Evolutionary conservation across 2,888 invertebrate species (phyloP).

Genomic region (Clistopyga incitator): DNA sequence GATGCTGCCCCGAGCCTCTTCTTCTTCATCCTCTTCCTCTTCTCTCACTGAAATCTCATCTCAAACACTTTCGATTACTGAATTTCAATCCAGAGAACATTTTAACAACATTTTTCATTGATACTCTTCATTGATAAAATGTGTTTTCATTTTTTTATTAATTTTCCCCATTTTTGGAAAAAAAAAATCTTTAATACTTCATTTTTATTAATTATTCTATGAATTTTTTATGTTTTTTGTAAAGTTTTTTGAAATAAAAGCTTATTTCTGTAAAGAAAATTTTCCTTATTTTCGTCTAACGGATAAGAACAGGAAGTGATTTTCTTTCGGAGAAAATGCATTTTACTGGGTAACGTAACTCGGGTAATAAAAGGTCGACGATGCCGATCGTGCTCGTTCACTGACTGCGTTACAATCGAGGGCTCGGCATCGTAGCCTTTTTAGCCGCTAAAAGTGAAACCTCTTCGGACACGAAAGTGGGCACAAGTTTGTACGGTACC

Average conservation of each 20-base stretch:
- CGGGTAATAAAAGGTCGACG: not conserved
- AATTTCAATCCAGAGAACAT: not conserved
- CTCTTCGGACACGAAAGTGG: slow-evolving; percentile 76
- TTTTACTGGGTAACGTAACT: not conserved
- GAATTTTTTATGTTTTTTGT: no score
- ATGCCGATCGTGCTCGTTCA: not conserved
- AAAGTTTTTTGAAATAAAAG: no score
- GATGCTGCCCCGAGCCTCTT: slow-evolving; percentile 9
- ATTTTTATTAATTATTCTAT: no score
- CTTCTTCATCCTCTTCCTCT: slow-evolving; percentile 31
- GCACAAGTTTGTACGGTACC: slow-evolving; percentile 60
- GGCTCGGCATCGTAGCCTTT: not conserved
- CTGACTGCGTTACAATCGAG: slow-evolving; percentile 5
- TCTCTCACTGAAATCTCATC: slow-evolving; percentile 28
- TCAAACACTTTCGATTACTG: not conserved
- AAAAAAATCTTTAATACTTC: no score
- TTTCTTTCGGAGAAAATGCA: slow-evolving; percentile 11
- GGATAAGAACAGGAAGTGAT: not conserved
- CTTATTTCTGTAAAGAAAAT: not conserved
- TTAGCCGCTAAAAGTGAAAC: slow-evolving; percentile 79
- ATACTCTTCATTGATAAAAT: no score
- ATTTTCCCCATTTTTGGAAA: no score
- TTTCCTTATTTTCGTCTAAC: not conserved
- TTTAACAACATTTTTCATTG: no score
- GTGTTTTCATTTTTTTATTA: no score